A percentile compares a stretch with the other conserved stretches of the same genome.
Conservation (phyloP, 2,797 vertebrate genomes). For the Eutrigla gurnardus region DNA sequence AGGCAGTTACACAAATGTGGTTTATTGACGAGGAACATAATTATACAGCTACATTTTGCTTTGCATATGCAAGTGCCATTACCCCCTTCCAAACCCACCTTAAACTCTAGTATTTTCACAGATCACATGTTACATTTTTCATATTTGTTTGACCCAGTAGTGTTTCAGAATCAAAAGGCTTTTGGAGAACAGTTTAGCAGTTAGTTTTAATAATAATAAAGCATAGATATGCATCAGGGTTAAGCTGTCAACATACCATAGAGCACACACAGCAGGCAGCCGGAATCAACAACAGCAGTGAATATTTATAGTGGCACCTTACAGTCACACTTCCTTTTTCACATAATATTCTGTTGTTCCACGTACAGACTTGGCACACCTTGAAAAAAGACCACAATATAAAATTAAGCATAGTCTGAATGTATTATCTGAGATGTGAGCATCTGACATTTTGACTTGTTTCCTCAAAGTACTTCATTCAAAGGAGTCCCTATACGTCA, state of each 20-base stretch:
- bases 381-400: slow-evolving; percentile 1
- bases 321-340: slow-evolving; percentile 44
- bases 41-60: too few species aligned
- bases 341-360: slow-evolving; percentile 30
- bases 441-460: background rate
- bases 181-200: background rate
- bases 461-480: background rate
- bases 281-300: slow-evolving; percentile 7
- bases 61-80: background rate
- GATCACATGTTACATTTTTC: too few species aligned
- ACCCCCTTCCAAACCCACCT: background rate
- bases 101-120: too few species aligned
- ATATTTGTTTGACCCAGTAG: too few species aligned
- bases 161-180: background rate
- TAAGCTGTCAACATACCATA: too few species aligned
- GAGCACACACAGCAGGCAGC: slow-evolving; percentile 15
- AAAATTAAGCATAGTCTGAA: background rate
- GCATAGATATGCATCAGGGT: too few species aligned
- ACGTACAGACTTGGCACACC: slow-evolving; percentile 23
- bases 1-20: background rate
- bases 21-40: background rate
- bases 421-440: background rate
- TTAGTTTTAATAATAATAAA: background rate
- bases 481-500: accelerated
- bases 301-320: background rate